A percentile compares a stretch with the other conserved stretches of the same genome.
phyloP scores from a whole-genome alignment of 2,797 vertebrate genomes.

The Luscinia luscinia region DNA sequence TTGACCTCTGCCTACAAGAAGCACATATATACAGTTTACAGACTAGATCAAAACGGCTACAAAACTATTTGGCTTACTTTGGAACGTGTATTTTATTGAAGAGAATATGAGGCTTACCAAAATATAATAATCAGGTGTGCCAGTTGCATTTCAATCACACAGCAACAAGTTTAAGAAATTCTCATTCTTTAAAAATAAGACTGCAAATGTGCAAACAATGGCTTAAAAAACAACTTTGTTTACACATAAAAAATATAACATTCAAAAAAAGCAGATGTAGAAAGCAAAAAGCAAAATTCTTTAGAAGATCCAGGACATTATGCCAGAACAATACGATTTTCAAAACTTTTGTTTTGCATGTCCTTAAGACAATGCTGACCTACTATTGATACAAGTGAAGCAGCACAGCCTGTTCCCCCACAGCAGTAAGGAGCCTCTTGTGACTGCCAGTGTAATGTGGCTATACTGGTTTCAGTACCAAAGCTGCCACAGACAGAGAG shows the following conservation, averaged over 20 bases:
- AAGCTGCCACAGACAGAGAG: background rate
- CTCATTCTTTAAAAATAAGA: background rate
- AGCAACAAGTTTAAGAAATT: background rate
- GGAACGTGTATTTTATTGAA: background rate
- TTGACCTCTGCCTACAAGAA: constrained; percentile 77
- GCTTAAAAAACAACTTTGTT: background rate
- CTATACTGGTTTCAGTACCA: background rate
- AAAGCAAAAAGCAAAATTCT: background rate
- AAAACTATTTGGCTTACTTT: background rate
- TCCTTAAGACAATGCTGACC: background rate
- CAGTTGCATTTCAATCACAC: background rate
- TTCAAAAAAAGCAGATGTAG: background rate
- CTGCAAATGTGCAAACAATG: background rate
- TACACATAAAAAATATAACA: background rate
- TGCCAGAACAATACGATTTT: background rate
- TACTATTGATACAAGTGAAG: background rate
- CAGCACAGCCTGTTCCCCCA: background rate
- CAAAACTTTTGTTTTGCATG: background rate
- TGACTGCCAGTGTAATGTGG: background rate
- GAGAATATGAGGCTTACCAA: background rate
- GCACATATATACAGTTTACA: background rate
- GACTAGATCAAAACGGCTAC: background rate
- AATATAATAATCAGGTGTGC: background rate
- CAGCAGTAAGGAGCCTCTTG: background rate
- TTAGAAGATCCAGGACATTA: background rate